Evolutionary conservation across 2,888 invertebrate genomes (phyloP), one percentile per base, ranked within the genome.

Genomic region (Microctonus aethiopoides): DNA sequence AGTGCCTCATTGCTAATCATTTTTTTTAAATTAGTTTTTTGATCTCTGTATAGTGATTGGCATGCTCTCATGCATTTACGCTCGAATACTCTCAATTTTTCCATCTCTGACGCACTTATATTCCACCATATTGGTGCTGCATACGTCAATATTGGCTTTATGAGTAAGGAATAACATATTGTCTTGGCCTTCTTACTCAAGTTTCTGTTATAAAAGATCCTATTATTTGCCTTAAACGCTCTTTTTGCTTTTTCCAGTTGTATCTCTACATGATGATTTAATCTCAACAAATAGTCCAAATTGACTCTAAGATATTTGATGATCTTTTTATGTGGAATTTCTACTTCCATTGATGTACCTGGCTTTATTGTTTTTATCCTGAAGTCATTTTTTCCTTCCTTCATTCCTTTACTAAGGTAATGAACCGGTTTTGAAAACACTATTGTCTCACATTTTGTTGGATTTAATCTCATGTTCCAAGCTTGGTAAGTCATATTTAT

Each of bases 401-500:
- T 3, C 29, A 16, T 62, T 3, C 41, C 7, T 39, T 29, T 59
- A 20, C 10, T 20, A 0, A 65, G 54, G 10, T 39, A 46, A 0
- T 51, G 4, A 10, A 51, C n/a, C 16, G 68, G 32, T 41, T 57
- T 67, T n/a, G 71, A 57, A 41, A 74, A 69, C 9, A 74, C 6
- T 0, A 76, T 73, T 1, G 61, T 16, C 36, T 76, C 71, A 13
- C 70, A 74, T 67, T 76, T 76, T 0, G 0, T 10, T 0, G 73
- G 68, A 16, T 73, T 76, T 0, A 74, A 29, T 59, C 66, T 65
- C 0, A 73, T 52, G 10, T 74, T 73, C 73, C 76, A 76, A 0
- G 20, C 65, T 1, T 20, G 10, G 1, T 72, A 74, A 16, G 51
- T 64, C 9, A 63, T 64, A 20, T 71, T 74, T 0, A 72, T 56